A percentile compares a stretch with the other conserved stretches of the same genome.
Evolutionary conservation across 2,888 invertebrate species (phyloP).

Genomic region (Therioaphis trifolii): DNA sequence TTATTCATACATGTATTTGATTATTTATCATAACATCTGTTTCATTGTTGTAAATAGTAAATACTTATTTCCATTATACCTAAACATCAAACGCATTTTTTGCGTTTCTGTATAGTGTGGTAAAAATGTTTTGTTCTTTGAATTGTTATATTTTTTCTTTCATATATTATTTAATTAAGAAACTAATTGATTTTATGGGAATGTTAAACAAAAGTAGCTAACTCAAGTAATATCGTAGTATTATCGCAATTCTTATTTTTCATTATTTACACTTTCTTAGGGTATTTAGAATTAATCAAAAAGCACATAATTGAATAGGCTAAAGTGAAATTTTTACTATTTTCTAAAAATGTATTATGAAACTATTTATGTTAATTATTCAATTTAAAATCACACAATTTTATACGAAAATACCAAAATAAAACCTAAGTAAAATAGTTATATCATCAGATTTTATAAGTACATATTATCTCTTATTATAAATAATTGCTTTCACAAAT

Average conservation of each 20-base stretch:
- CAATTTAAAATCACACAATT: not conserved
- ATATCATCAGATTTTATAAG: not conserved
- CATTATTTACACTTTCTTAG: not conserved
- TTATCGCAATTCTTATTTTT: not conserved
- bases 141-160: not conserved
- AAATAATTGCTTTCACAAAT: no score
- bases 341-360: not conserved
- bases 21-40: not conserved
- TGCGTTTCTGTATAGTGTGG: not conserved
- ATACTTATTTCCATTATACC: not conserved
- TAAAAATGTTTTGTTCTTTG: not conserved
- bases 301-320: constrained; percentile 2
- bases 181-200: no score
- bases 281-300: not conserved
- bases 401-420: constrained; percentile 2
- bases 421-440: not conserved
- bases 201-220: no score
- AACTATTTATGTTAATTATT: not conserved
- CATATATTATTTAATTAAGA: no score
- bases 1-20: not conserved
- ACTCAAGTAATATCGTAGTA: no score
- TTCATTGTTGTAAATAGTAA: not conserved
- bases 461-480: no score
- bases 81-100: no score
- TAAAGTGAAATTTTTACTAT: not conserved